Base-by-base conservation (phyloP, 2,797 vertebrate genomes). In the Leptodactylus fallax region DNA sequence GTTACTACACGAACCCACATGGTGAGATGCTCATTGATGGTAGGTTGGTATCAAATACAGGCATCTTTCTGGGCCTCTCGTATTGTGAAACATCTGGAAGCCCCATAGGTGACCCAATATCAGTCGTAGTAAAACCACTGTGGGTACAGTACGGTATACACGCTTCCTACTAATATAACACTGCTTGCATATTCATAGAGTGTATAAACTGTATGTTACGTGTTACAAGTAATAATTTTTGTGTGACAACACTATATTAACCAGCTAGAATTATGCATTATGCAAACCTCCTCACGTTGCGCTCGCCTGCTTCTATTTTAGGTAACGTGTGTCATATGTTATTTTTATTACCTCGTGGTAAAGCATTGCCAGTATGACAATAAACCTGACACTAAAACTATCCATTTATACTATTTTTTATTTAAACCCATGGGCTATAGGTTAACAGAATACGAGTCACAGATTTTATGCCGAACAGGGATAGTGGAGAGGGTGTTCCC, bases 281-380 rank as follows among this genome's bases (percentile, higher is more conserved):
- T 21, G 45, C 45, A 81, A 25, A 45, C n/a, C 58, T 1, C 3
- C 56, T n/a, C 79, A 63, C 6, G 51, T 23, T 27, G 36, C 14
- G 7, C 36, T 47, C 21, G 79, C 79, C n/a, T 23, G 58, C 4
- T 3, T 51, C 60, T 81, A 81, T 23, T 81, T 81, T 65, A 3
- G 45, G 79, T 23, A 49, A 65, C 61, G 11, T 7, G 45, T 67
- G 19, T 81, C 79, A 81, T 60, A n/a, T 23, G 60, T 69, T 83
- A 83, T 69, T 83, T 69, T 83, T 36, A 16, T 55, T 47, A 21
- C 27, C 23, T 21, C 2, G 47, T 83, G 63, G 14, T 53, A 2
- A 60, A 55, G 63, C 81, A 0, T 19, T 51, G 81, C n/a, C 23
- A 45, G 17, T 16, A 82, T 16, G 3, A 17, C 7, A 56, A 17